Conservation (phyloP, 1,140 invertebrate species). For the Nephila pilipes region DNA sequence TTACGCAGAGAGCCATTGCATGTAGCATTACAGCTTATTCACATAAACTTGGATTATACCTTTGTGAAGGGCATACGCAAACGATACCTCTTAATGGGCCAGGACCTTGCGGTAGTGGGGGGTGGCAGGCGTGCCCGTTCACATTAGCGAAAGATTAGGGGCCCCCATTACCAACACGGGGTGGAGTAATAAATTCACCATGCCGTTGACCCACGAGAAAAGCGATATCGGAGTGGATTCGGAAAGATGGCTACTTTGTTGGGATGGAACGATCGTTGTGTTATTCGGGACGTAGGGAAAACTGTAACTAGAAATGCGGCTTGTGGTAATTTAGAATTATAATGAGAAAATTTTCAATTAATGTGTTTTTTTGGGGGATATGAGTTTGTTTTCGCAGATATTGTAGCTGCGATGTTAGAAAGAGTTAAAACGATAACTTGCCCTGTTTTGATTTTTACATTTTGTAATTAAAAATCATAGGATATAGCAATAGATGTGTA, state of each 20-base stretch:
- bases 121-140: background rate
- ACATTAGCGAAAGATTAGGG: slow-evolving; percentile 31
- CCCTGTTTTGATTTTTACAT: no score
- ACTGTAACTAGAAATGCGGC: no score
- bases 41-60: background rate
- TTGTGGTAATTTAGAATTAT: no score
- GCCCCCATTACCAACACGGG: background rate
- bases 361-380: no score
- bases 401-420: no score
- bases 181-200: slow-evolving; percentile 9
- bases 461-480: no score
- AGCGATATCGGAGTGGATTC: background rate
- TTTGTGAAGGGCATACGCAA: background rate
- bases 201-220: slow-evolving; percentile 6
- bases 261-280: background rate
- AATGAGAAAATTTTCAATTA: no score
- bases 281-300: no score
- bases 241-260: background rate
- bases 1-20: background rate
- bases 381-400: no score
- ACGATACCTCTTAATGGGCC: background rate
- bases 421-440: no score
- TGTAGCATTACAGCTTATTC: background rate
- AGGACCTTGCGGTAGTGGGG: background rate
- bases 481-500: no score